These are phyloP conservation scores for Nomada fucata DNA, from an alignment of 2,888 invertebrate genomes.

Conservation along the genomic window DNA sequence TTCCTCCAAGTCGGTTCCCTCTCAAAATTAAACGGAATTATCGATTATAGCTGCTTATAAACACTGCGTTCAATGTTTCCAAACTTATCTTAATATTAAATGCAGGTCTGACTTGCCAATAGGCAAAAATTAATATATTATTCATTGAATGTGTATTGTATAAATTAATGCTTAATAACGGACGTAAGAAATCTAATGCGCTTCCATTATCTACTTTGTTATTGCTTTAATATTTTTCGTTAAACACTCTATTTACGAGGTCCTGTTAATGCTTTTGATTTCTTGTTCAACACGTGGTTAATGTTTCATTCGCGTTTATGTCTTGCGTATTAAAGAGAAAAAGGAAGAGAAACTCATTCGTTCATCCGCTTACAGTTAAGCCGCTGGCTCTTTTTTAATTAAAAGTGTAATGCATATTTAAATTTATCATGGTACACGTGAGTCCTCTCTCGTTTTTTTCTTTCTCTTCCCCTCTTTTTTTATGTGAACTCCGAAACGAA, in stretches of 20 bases:
- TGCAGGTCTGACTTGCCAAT: background rate
- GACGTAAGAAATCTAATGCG: no score
- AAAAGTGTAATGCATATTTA: conserved; percentile 52
- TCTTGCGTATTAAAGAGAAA: conserved; percentile 3
- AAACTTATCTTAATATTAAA: background rate
- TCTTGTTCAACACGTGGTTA: background rate
- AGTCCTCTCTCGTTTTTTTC: conserved; percentile 28
- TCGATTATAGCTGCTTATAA: conserved; percentile 39
- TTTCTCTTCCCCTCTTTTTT: conserved; percentile 24
- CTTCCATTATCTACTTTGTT: no score
- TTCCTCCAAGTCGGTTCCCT: conserved; percentile 45
- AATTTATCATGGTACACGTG: conserved; percentile 49
- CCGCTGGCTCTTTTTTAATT: conserved; percentile 34
- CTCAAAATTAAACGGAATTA: conserved; percentile 64
- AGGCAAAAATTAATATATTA: background rate
- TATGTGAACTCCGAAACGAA: conserved; percentile 53
- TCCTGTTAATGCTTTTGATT: background rate
- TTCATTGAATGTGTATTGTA: background rate
- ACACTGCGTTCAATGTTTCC: background rate
- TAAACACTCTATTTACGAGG: background rate
- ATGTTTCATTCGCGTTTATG: conserved; percentile 7
- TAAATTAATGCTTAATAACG: no score
- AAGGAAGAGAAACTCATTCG: conserved; percentile 8
- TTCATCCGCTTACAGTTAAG: conserved; percentile 35
- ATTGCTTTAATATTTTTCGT: background rate